These are phyloP conservation scores for Rostratula benghalensis DNA, from an alignment of 2,113 vertebrate genomes.

Conservation along the genomic window DNA sequence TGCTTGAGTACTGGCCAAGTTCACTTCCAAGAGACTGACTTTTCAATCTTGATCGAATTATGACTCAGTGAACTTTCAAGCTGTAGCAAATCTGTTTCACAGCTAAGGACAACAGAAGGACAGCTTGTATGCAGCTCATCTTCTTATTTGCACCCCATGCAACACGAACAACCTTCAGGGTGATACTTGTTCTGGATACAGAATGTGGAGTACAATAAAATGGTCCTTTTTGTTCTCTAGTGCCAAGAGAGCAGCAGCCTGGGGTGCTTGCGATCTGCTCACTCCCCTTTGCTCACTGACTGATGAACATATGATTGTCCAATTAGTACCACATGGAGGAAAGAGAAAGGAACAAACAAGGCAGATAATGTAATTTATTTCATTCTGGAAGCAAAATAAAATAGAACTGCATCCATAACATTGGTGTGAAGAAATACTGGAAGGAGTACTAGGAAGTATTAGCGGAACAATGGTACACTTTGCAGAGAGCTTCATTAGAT, in stretches of 20 bases:
- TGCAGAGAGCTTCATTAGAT: not conserved
- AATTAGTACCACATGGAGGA: not conserved
- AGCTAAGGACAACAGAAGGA: not conserved
- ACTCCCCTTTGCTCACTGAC: not conserved
- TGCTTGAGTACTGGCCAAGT: not conserved
- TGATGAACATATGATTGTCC: not conserved
- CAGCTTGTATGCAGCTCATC: not conserved
- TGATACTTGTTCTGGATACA: not conserved
- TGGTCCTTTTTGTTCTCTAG: not conserved
- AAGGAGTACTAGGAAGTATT: not conserved
- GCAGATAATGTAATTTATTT: not conserved
- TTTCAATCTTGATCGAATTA: conserved; percentile 38
- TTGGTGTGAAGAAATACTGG: not conserved
- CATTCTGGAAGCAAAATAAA: not conserved
- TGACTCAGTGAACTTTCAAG: not conserved
- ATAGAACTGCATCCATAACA: not conserved
- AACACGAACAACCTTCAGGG: not conserved
- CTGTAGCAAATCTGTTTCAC: conserved; percentile 1
- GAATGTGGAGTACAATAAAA: not conserved
- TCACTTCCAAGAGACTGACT: conserved; percentile 12
- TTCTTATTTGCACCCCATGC: not conserved
- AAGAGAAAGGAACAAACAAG: not conserved
- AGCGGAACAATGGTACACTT: not conserved
- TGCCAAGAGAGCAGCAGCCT: not conserved
- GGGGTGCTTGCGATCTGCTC: not conserved